Conservation (phyloP, 2,113 vertebrate species). For the cat (Felis catus) region DNA sequence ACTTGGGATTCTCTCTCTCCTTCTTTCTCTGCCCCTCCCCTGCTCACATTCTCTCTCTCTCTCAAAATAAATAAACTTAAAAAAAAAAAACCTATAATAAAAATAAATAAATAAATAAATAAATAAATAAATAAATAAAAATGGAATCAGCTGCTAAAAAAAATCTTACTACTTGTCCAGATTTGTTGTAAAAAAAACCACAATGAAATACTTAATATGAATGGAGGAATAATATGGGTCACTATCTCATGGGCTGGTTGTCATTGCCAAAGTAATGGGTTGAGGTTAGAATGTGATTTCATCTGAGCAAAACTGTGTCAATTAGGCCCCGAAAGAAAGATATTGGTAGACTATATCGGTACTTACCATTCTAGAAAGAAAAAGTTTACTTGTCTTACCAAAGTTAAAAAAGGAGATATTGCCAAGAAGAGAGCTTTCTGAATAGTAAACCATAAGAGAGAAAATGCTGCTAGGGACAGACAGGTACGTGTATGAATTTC, state of each 20-base stretch:
- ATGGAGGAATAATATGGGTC: background rate
- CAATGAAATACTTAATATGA: background rate
- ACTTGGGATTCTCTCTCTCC: too few relatives aligned
- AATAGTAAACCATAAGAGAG: background rate
- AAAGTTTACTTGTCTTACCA: background rate
- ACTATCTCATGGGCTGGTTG: background rate
- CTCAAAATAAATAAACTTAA: background rate
- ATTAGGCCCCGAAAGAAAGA: background rate
- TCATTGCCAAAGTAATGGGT: background rate
- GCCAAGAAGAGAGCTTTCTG: background rate
- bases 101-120: background rate
- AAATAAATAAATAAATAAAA: too few relatives aligned
- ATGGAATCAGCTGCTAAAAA: background rate
- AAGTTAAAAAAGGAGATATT: background rate
- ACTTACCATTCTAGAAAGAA: background rate
- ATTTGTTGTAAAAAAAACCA: background rate
- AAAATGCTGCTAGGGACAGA: background rate
- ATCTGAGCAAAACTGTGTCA: background rate
- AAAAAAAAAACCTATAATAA: background rate
- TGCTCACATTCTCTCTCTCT: too few relatives aligned
- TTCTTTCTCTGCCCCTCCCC: too few relatives aligned
- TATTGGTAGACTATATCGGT: background rate
- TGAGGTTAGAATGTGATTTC: background rate
- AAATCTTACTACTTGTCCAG: background rate
- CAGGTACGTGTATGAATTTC: background rate